Conservation (phyloP, 2,113 vertebrate species). For the Pelobates fuscus region DNA sequence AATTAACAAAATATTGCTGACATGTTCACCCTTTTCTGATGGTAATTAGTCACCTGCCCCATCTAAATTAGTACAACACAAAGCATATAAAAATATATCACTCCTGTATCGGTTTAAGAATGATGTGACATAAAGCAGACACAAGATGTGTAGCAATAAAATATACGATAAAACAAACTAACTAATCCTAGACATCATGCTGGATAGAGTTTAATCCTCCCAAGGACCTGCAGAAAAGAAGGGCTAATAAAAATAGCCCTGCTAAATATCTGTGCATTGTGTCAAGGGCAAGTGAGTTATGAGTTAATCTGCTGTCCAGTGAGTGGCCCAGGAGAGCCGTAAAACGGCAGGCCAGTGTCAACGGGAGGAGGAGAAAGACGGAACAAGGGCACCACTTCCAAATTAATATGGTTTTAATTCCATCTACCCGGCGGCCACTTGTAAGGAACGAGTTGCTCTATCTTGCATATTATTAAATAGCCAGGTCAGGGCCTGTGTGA, state of each 20-base stretch:
- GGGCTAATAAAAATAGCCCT: slow-evolving; percentile 62
- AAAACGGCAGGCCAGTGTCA: slow-evolving; percentile 56
- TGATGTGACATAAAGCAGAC: too few species aligned
- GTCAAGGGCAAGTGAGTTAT: slow-evolving; percentile 63
- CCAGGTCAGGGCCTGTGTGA: slow-evolving; percentile 33
- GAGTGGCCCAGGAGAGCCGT: slow-evolving; percentile 59
- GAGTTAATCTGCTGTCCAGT: slow-evolving; percentile 62
- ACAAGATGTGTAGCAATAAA: too few species aligned
- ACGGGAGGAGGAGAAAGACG: slow-evolving; percentile 48
- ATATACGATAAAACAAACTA: not conserved
- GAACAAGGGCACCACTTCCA: slow-evolving; percentile 53
- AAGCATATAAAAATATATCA: too few species aligned
- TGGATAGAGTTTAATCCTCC: slow-evolving; percentile 30
- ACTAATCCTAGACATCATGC: too few species aligned
- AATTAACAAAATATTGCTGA: too few species aligned
- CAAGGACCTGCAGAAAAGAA: slow-evolving; percentile 30
- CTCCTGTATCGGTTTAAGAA: too few species aligned
- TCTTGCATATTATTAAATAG: slow-evolving; percentile 34
- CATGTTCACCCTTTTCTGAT: too few species aligned
- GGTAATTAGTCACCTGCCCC: too few species aligned
- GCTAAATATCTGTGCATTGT: slow-evolving; percentile 59
- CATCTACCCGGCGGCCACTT: slow-evolving; percentile 35
- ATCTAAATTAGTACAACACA: too few species aligned
- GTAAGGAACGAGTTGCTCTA: slow-evolving; percentile 12
- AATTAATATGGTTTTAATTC: slow-evolving; percentile 54